A percentile compares a stretch with the other conserved stretches of the same genome.
These are phyloP conservation scores for Halyomorpha halys DNA, from an alignment of 1,140 invertebrate genomes.

Conservation along the genomic window DNA sequence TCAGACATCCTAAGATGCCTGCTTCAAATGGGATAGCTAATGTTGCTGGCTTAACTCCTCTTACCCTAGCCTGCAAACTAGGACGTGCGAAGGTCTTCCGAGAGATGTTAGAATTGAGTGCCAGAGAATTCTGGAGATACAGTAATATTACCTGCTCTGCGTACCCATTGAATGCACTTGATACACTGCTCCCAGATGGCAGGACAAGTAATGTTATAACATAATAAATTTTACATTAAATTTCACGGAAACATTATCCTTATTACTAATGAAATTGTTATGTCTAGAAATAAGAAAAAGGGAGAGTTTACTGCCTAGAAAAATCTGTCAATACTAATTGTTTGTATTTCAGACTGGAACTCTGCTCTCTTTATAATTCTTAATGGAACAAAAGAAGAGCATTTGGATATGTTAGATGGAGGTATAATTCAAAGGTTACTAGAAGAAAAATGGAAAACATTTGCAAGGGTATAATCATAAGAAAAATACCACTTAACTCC, in stretches of 20 bases:
- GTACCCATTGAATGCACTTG: slow-evolving; percentile 90
- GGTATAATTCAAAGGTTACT: slow-evolving; percentile 93
- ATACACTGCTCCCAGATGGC: slow-evolving; percentile 88
- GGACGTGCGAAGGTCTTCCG: slow-evolving; percentile 91
- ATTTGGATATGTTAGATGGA: slow-evolving; percentile 96
- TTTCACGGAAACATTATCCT: no score
- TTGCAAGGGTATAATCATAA: slow-evolving; percentile 66
- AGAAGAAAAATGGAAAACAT: slow-evolving; percentile 99
- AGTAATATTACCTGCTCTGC: slow-evolving; percentile 98
- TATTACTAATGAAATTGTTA: no score
- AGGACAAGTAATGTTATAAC: slow-evolving; percentile 59
- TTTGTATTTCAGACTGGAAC: slow-evolving; percentile 76
- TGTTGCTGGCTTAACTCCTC: slow-evolving; percentile 79
- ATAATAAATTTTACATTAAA: no score
- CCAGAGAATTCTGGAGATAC: slow-evolving; percentile 95
- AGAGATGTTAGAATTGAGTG: slow-evolving; percentile 94
- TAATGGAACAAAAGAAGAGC: slow-evolving; percentile 92
- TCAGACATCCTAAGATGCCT: slow-evolving; percentile 83
- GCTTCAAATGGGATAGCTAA: slow-evolving; percentile 85
- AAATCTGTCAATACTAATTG: no score
- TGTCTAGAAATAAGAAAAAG: no score
- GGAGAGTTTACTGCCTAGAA: no score
- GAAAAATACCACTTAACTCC: no score
- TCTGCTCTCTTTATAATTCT: slow-evolving; percentile 96
- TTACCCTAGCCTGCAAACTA: slow-evolving; percentile 91